Evolutionary conservation across 2,797 vertebrate species (phyloP).

Genomic region (Balearica regulorum): DNA sequence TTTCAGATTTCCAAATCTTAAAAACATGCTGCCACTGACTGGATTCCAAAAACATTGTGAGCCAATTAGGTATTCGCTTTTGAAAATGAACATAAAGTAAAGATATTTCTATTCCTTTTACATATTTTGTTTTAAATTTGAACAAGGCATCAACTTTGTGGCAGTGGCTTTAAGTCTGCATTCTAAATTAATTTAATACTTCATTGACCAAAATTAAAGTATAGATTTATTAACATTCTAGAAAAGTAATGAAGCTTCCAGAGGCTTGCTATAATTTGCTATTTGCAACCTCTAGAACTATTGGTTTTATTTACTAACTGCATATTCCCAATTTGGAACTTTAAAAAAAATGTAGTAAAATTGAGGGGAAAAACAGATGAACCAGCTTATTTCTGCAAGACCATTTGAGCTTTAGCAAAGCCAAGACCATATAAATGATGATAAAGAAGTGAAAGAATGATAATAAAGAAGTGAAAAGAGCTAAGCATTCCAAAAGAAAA

Average conservation of each 20-base stretch:
- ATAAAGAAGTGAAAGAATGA: background rate
- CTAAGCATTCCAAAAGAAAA: background rate
- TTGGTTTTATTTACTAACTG: background rate
- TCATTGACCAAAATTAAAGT: background rate
- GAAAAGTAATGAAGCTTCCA: background rate
- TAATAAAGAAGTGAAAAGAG: background rate
- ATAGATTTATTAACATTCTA: background rate
- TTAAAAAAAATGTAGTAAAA: background rate
- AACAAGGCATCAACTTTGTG: background rate
- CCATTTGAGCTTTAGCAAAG: background rate
- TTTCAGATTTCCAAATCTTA: background rate
- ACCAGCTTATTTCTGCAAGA: background rate
- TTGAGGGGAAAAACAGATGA: background rate
- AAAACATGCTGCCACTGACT: background rate
- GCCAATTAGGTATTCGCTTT: background rate
- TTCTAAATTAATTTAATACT: background rate
- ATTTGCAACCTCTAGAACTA: background rate
- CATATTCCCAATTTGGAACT: background rate
- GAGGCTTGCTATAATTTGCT: background rate
- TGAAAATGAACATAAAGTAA: background rate
- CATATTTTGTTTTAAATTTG: background rate
- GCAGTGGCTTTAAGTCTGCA: background rate
- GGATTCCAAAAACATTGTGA: background rate
- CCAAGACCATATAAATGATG: background rate
- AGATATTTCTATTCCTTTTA: background rate